Conservation (phyloP, 2,888 invertebrate species). For the Ceratothoa steindachneri region DNA sequence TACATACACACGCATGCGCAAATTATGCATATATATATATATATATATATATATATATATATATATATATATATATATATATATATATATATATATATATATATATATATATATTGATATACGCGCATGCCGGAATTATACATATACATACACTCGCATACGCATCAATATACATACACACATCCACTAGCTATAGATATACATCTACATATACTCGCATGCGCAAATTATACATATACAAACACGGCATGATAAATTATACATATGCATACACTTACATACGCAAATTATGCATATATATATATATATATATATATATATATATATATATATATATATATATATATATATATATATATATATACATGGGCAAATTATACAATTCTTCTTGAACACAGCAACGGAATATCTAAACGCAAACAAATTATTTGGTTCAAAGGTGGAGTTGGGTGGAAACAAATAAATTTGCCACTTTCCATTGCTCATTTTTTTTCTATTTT, state of each 20-base stretch:
- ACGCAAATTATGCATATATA: too few species aligned
- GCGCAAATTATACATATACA: not conserved
- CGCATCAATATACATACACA: not conserved
- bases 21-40: too few species aligned
- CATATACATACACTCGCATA: not conserved
- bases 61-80: not conserved
- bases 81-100: not conserved
- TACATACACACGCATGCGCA: not conserved
- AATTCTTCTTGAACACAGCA: too few species aligned
- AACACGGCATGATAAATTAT: too few species aligned
- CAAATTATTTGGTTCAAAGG: too few species aligned
- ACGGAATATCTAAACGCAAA: too few species aligned
- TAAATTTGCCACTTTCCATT: too few species aligned
- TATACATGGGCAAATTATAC: not conserved
- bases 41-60: not conserved
- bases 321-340: not conserved
- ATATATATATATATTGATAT: too few species aligned
- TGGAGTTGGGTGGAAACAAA: too few species aligned
- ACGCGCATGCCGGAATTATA: not conserved
- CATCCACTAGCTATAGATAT: not conserved
- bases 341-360: slow-evolving; percentile 1
- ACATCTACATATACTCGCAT: slow-evolving; percentile 2
- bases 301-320: slow-evolving; percentile 3
- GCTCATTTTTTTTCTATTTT: too few species aligned
- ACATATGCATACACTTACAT: not conserved